Percentiles rank a stretch among this genome's conserved stretches.
These are phyloP conservation scores for Microtus pennsylvanicus DNA, from an alignment of 2,113 vertebrate species.

Conservation along the genomic window DNA sequence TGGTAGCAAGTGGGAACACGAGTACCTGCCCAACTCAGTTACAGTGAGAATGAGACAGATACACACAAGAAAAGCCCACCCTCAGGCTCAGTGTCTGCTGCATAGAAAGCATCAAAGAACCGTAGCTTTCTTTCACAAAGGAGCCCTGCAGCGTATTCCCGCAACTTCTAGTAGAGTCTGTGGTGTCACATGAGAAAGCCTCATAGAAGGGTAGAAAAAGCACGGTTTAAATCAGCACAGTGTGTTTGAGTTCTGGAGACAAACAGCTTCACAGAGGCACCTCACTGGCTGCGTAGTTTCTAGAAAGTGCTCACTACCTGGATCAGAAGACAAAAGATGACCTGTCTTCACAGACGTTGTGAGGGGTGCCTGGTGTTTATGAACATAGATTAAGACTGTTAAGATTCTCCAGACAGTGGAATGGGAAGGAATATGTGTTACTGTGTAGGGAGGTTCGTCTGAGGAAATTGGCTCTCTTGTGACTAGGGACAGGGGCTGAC, in stretches of 20 bases:
- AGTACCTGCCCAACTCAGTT: background rate
- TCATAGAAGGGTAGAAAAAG: background rate
- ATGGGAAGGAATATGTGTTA: background rate
- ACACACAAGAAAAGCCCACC: background rate
- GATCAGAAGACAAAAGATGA: background rate
- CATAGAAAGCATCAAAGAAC: background rate
- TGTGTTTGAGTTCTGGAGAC: background rate
- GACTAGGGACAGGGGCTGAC: background rate
- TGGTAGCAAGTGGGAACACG: background rate
- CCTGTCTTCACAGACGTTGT: background rate
- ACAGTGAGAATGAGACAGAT: background rate
- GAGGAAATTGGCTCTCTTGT: background rate
- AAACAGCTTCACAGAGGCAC: background rate
- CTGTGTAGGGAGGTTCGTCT: background rate
- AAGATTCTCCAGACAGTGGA: background rate
- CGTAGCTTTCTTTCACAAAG: background rate
- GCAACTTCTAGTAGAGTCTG: background rate
- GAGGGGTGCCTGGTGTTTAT: background rate
- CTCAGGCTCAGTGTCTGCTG: background rate
- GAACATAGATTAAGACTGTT: background rate
- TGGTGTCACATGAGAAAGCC: background rate
- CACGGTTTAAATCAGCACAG: background rate
- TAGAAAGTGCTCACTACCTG: background rate
- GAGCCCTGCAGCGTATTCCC: background rate
- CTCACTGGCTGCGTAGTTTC: background rate